Conservation (phyloP, 1,140 invertebrate species). For the Drosophila takahashii region DNA sequence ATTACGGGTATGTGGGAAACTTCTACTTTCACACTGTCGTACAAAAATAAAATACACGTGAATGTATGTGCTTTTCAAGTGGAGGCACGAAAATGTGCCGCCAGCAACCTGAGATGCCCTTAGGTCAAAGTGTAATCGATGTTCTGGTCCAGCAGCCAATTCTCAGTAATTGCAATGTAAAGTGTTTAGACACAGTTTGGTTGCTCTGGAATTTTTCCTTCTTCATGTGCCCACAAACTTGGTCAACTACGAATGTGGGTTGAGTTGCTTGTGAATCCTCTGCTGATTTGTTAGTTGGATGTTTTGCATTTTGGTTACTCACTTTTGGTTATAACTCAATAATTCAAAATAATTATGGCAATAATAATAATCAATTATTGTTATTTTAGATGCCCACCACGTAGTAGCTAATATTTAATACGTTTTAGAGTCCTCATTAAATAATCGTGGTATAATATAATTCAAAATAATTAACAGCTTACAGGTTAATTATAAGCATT, state of each 20-base stretch:
- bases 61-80: conserved; percentile 10
- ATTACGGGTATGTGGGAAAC: neutral
- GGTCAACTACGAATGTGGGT: conserved; percentile 53
- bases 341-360: neutral
- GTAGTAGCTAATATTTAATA: too few species aligned
- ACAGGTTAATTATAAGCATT: too few species aligned
- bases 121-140: conserved; percentile 8
- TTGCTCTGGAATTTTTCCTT: conserved; percentile 14
- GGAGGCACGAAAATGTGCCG: conserved; percentile 19
- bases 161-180: conserved; percentile 68
- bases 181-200: conserved; percentile 68
- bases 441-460: too few species aligned
- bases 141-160: conserved; percentile 4
- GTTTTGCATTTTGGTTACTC: conserved; percentile 25
- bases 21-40: neutral
- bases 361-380: neutral
- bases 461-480: too few species aligned
- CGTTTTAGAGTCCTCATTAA: too few species aligned
- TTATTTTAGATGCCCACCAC: neutral
- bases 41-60: conserved; percentile 43
- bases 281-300: conserved; percentile 13
- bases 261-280: conserved; percentile 4
- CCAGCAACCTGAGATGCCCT: conserved; percentile 11
- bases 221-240: conserved; percentile 27
- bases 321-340: conserved; percentile 26